Percentiles rank a stretch among this genome's conserved stretches.
Evolutionary conservation across 2,113 vertebrate genomes (phyloP).

Genomic region (Hymenochirus boettgeri): DNA sequence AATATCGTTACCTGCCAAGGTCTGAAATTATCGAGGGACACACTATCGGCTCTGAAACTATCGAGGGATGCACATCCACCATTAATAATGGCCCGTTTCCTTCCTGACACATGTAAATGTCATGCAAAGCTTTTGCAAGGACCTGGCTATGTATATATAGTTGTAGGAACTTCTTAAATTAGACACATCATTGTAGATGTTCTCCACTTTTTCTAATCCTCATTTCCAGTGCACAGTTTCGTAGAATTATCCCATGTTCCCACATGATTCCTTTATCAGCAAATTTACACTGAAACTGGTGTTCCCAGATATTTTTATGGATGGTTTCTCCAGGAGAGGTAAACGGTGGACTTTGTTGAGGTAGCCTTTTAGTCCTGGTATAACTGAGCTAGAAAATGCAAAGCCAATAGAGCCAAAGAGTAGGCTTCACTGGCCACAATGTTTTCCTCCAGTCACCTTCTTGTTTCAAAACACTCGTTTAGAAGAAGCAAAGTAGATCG

Average conservation of each 20-base stretch:
- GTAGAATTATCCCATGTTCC: background rate
- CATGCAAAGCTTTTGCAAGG: conserved; percentile 64
- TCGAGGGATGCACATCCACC: background rate
- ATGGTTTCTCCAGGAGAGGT: conserved; percentile 1
- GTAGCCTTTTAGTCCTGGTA: conserved; percentile 27
- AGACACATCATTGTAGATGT: conserved; percentile 59
- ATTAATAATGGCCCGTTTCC: conserved; percentile 4
- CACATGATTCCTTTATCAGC: background rate
- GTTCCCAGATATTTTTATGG: conserved; percentile 31
- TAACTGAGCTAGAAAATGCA: conserved; percentile 9
- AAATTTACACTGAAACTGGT: conserved; percentile 27
- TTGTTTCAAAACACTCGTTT: conserved; percentile 47
- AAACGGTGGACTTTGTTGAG: background rate
- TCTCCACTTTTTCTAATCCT: conserved; percentile 55
- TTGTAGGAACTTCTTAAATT: conserved; percentile 63
- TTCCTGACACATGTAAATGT: conserved; percentile 53
- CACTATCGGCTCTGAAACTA: conserved; percentile 45
- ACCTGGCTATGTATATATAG: conserved; percentile 67
- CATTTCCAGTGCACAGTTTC: conserved; percentile 56
- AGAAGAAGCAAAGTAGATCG: conserved; percentile 49
- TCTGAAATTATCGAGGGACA: conserved; percentile 47
- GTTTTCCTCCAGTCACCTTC: conserved; percentile 49
- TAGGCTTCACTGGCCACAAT: conserved; percentile 52
- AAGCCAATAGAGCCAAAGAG: conserved; percentile 42
- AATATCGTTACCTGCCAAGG: conserved; percentile 58